Base-by-base conservation (phyloP, 1,140 invertebrate species). In the Xylocopa sonorina region DNA sequence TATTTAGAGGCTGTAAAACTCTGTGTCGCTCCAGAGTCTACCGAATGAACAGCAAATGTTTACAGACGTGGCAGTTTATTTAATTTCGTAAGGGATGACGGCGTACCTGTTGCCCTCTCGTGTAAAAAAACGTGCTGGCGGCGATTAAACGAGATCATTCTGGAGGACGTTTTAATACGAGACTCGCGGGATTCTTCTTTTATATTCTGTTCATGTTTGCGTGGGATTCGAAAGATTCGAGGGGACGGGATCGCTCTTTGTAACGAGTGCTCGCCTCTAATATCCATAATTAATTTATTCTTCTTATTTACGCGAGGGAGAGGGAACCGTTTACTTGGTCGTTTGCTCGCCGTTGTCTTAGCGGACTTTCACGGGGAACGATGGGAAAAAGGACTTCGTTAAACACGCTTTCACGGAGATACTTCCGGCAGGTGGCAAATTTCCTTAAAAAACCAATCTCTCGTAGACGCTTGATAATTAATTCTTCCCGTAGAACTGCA, bases 361-460 rank as follows among this genome's bases (percentile, higher is more conserved):
- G 29, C 24, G 5, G 34, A 55, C 57, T 77, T 34, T n/a, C 32
- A 46, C 21, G 64, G 68, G 32, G 43, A 43, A 63, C 46, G 32
- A 72, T 24, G 24, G 41, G n/a, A 71, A 53, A 67, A 66, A 74
- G 48, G 43, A 66, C 55, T 60, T 50, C 43, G 63, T 80, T 80
- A 67, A 62, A 66, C 41, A 34, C 53, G 64, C 64, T 55, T 66
- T 77, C 67, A 55, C 63, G 58, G 16, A 55, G 55, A 41, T 14
- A 38, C 71, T 80, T 74, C 81, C 58, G 76, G 48, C 66, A 53
- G 71, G 71, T 81, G 67, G 69, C 73, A 82, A 88, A 88, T 88
- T 85, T 85, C 82, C 79, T 88, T 84, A 81, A 81, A 82, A 84
- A 88, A 82, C 87, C 87, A 88, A 88, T 88, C 87, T 88, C 87